Evolutionary conservation across 2,113 vertebrate genomes (phyloP).

Genomic region (Aegotheles bennettii): DNA sequence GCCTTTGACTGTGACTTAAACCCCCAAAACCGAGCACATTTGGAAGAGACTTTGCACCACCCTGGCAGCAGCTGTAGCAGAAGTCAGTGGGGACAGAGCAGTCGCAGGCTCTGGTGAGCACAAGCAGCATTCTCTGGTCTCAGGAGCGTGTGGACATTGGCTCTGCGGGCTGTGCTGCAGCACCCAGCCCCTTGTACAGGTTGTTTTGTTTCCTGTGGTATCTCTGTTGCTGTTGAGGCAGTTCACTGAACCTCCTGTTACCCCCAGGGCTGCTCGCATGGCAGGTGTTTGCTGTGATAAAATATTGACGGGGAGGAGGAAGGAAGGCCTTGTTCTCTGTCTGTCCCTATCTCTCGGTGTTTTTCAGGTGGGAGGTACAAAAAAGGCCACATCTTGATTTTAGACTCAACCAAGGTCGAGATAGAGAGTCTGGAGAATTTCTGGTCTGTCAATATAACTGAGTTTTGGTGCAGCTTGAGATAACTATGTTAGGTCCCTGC

Average conservation of each 20-base stretch:
- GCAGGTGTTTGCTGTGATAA: constrained; percentile 58
- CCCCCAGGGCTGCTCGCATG: constrained; percentile 38
- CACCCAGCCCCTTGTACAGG: no score
- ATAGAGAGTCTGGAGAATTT: not conserved
- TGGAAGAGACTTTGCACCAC: not conserved
- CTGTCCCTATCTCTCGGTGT: not conserved
- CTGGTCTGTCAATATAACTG: not conserved
- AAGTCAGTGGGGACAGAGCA: not conserved
- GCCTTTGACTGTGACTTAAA: not conserved
- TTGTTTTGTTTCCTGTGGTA: constrained; percentile 56
- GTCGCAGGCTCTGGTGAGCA: not conserved
- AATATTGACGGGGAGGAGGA: constrained; percentile 36
- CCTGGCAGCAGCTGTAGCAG: not conserved
- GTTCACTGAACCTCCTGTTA: constrained; percentile 49
- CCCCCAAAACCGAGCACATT: not conserved
- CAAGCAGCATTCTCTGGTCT: not conserved
- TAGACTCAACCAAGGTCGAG: not conserved
- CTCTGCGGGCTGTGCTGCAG: not conserved
- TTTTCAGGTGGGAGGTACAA: not conserved
- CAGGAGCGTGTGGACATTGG: not conserved
- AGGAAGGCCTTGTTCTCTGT: constrained; percentile 2
- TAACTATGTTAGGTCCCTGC: not conserved
- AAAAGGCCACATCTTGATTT: not conserved
- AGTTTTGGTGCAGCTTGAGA: not conserved
- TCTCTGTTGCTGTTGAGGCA: constrained; percentile 20